Evolutionary conservation across 2,113 vertebrate genomes (phyloP).

Genomic region (Misgurnus anguillicaudatus): DNA sequence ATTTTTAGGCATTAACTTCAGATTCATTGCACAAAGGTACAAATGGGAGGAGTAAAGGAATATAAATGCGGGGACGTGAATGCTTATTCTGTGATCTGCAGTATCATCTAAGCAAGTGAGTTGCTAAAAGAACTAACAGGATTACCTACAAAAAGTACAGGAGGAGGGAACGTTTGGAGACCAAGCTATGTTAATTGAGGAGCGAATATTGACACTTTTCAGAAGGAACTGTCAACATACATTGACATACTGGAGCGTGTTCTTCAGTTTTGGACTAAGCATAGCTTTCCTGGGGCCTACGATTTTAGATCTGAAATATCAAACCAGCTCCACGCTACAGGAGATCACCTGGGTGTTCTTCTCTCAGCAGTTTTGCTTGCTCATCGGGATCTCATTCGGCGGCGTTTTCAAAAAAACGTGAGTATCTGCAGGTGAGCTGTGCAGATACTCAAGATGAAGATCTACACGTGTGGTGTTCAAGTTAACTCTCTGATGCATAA

Average conservation of each 20-base stretch:
- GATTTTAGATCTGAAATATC: constrained; percentile 92
- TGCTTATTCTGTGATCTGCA: background rate
- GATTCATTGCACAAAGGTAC: constrained; percentile 61
- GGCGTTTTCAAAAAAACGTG: constrained; percentile 92
- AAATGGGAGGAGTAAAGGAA: constrained; percentile 45
- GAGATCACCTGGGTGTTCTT: constrained; percentile 98
- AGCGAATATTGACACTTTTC: constrained; percentile 82
- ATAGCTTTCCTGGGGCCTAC: constrained; percentile 95
- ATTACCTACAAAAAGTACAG: background rate
- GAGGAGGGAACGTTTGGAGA: background rate
- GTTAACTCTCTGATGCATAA: background rate
- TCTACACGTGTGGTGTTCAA: background rate
- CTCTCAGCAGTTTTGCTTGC: constrained; percentile 90
- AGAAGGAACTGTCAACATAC: constrained; percentile 90
- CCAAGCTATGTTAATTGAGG: constrained; percentile 80
- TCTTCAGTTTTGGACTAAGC: constrained; percentile 97
- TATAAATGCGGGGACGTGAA: constrained; percentile 62
- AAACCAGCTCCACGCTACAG: constrained; percentile 89
- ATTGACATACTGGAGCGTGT: constrained; percentile 94
- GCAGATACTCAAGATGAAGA: background rate
- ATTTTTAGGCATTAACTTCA: constrained; percentile 74
- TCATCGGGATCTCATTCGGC: constrained; percentile 87
- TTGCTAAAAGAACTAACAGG: background rate
- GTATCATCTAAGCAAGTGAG: background rate
- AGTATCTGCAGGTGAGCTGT: constrained; percentile 62